Conservation (phyloP, 2,888 invertebrate species). For the Thalpophila matura region DNA sequence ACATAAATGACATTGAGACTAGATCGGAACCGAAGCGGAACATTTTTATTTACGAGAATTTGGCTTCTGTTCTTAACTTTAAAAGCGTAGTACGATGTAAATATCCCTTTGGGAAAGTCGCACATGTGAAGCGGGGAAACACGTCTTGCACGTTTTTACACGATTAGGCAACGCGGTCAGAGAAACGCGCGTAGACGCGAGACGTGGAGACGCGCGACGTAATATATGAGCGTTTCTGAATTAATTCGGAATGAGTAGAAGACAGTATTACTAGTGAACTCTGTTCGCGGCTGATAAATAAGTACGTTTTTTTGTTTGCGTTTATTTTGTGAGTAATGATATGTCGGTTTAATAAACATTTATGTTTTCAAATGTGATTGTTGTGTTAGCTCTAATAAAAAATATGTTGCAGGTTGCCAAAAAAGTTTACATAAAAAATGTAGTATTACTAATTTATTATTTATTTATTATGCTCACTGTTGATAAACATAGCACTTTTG, state of each 20-base stretch:
- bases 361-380: neutral
- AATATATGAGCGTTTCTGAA: slow-evolving; percentile 43
- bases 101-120: slow-evolving; percentile 14
- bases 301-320: neutral
- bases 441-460: no score
- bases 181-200: slow-evolving; percentile 27
- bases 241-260: slow-evolving; percentile 51
- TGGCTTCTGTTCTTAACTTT: slow-evolving; percentile 4
- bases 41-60: no score
- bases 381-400: neutral
- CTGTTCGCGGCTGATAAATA: slow-evolving; percentile 24
- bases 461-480: no score
- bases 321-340: neutral
- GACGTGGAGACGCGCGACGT: slow-evolving; percentile 20
- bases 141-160: slow-evolving; percentile 14
- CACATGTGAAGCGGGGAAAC: neutral
- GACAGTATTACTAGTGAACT: slow-evolving; percentile 34
- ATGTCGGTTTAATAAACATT: neutral
- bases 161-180: slow-evolving; percentile 45
- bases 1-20: no score
- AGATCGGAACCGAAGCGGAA: no score
- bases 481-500: no score
- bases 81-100: slow-evolving; percentile 6
- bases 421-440: neutral
- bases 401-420: no score